A percentile compares a stretch with the other conserved stretches of the same genome.
Evolutionary conservation across 2,113 vertebrate genomes (phyloP).

Genomic region (Podilymbus podiceps): DNA sequence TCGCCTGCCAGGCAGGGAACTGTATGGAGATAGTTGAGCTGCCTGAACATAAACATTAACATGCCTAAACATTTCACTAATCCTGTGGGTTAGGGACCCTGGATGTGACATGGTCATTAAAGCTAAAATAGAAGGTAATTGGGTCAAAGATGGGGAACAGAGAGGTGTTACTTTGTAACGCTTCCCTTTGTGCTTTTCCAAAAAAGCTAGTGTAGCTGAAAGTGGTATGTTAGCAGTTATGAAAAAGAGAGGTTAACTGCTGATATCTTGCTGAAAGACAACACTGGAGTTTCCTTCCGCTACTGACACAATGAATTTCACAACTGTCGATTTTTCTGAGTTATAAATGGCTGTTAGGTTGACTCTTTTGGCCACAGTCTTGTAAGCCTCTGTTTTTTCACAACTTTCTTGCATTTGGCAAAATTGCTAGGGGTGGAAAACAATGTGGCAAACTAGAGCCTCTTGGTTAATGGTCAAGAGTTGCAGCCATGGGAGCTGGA

Average conservation of each 20-base stretch:
- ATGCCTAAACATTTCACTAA: not conserved
- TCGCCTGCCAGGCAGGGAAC: not conserved
- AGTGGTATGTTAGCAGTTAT: not conserved
- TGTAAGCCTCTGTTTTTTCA: not conserved
- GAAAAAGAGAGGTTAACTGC: not conserved
- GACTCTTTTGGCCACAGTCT: not conserved
- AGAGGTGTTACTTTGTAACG: not conserved
- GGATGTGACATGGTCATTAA: not conserved
- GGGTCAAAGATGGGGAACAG: not conserved
- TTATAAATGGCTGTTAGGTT: not conserved
- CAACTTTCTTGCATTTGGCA: not conserved
- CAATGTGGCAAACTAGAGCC: not conserved
- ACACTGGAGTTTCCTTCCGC: not conserved
- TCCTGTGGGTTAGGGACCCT: not conserved
- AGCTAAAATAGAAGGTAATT: not conserved
- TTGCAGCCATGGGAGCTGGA: not conserved
- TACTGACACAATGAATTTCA: not conserved
- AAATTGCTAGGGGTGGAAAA: not conserved
- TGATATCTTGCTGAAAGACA: not conserved
- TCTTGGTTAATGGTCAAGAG: not conserved
- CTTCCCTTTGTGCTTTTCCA: not conserved
- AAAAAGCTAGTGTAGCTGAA: not conserved
- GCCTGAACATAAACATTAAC: not conserved
- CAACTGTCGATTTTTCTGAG: not conserved
- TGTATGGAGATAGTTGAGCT: not conserved